Evolutionary conservation across 2,888 invertebrate species (phyloP).

Genomic region (Eristalinus aeneus): DNA sequence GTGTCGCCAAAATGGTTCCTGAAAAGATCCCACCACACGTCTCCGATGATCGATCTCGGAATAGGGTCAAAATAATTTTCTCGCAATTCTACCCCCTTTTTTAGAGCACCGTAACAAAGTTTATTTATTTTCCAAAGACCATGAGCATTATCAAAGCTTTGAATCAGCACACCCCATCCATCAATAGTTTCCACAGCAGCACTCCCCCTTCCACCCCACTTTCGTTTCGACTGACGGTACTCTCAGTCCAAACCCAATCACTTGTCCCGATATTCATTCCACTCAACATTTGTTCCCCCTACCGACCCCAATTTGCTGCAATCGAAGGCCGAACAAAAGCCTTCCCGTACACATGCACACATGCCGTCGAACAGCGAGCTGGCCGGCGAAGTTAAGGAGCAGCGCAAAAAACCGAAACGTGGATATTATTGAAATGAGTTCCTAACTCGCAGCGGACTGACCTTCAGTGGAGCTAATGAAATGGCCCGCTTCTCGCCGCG

Average conservation of each 20-base stretch:
- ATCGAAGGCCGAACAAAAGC: not conserved
- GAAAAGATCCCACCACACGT: too few relatives aligned
- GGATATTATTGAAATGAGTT: not conserved
- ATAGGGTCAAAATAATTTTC: too few relatives aligned
- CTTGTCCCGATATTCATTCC: not conserved
- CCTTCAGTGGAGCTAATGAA: slow-evolving; percentile 40
- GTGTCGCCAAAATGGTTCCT: too few relatives aligned
- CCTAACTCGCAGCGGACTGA: slow-evolving; percentile 15
- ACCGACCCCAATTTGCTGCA: not conserved
- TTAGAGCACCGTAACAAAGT: not conserved
- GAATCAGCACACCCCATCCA: not conserved
- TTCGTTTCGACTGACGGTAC: not conserved
- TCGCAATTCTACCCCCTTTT: too few relatives aligned
- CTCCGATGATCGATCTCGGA: too few relatives aligned
- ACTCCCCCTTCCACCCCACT: not conserved
- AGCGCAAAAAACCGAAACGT: not conserved
- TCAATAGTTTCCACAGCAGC: not conserved
- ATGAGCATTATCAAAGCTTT: not conserved
- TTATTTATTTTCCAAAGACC: not conserved
- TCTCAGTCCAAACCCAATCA: not conserved
- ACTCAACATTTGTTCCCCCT: not conserved
- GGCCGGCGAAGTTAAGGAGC: not conserved
- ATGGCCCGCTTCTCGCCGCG: not conserved
- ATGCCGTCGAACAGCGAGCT: not conserved
- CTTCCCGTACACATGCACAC: not conserved